phyloP scores from a whole-genome alignment of 1,140 invertebrate genomes.

The Babylonia areolata region DNA sequence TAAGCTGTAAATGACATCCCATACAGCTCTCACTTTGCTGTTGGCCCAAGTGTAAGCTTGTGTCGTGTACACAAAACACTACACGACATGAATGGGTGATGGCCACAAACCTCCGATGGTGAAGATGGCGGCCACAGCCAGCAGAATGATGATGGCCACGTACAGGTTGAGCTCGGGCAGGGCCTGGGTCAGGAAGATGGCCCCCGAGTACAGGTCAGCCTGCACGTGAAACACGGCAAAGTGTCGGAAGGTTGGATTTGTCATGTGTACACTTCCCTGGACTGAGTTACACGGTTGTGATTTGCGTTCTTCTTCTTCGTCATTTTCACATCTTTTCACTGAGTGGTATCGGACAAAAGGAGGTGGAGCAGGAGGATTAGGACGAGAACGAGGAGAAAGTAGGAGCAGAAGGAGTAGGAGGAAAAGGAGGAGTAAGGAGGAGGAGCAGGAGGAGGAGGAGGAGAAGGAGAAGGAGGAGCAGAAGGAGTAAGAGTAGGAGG shows the following conservation, averaged over 20 bases:
- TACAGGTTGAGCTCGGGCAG: constrained; percentile 77
- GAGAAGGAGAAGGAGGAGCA: constrained; percentile 79
- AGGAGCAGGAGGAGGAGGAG: constrained; percentile 82
- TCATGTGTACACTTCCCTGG: no score
- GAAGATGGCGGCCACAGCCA: constrained; percentile 73
- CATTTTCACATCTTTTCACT: neutral
- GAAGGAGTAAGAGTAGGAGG: constrained; percentile 69
- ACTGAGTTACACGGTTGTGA: no score
- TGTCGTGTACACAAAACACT: no score
- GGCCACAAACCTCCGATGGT: constrained; percentile 76
- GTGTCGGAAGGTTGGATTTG: no score
- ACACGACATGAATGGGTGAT: no score
- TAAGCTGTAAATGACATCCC: no score
- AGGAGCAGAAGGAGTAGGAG: neutral
- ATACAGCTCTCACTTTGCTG: no score
- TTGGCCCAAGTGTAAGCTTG: no score
- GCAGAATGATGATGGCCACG: constrained; percentile 69
- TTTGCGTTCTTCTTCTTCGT: neutral
- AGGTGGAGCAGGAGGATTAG: neutral
- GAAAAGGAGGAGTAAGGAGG: constrained; percentile 76
- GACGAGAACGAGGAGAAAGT: neutral
- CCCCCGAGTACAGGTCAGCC: constrained; percentile 81
- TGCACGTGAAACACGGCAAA: constrained; percentile 46
- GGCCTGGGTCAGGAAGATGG: constrained; percentile 78
- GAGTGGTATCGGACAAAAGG: no score